Base-by-base conservation (phyloP, 2,888 invertebrate genomes). In the Sphaerophoria rueppellii region DNA sequence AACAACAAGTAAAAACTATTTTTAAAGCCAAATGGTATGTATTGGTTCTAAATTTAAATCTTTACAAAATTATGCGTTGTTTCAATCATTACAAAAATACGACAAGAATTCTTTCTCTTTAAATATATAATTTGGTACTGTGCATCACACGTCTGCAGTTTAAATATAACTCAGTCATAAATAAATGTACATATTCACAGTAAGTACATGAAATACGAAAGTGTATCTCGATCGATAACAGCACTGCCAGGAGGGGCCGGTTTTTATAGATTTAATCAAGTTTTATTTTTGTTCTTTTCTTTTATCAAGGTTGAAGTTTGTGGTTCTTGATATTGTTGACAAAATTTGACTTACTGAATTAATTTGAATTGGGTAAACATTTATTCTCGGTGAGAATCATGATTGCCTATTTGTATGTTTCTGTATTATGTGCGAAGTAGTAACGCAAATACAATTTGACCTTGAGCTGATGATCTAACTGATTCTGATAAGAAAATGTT, bases 191-290 rank as follows among this genome's bases (percentile, higher is more conserved):
- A 75, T 70, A 61, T 74, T 65, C 32, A 40, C 40, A 35, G 35
- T 12, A 46, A 60, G 55, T 37, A 75, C 46, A n/a, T 24, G 24
- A 6, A 75, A 57, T 60, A 67, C 11, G 12, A 48, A 54, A 80
- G 75, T 75, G 67, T 75, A 67, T 79, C 71, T 43, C 37, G 3
- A 48, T 32, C 43, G 82, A 73, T 74, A 74, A 71, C 67, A 61
- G 34, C 55, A 61, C 67, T 67, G 77, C 61, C 60, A 65, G 65
- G 14, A 81, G 71, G 11, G 57, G 40, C 74, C 40, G 32, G 70
- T 70, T 63, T 55, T 35, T 46, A 9, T 46, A 11, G 55, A 7
- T 11, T 24, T 11, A 63, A 54, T 14, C 55, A 37, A 63, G 61
- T 63, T 63, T 40, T 40, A 7, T 40, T 43, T 43, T 4, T 43